Evolutionary conservation across 2,113 vertebrate genomes (phyloP).

Genomic region (Microtus montanus): DNA sequence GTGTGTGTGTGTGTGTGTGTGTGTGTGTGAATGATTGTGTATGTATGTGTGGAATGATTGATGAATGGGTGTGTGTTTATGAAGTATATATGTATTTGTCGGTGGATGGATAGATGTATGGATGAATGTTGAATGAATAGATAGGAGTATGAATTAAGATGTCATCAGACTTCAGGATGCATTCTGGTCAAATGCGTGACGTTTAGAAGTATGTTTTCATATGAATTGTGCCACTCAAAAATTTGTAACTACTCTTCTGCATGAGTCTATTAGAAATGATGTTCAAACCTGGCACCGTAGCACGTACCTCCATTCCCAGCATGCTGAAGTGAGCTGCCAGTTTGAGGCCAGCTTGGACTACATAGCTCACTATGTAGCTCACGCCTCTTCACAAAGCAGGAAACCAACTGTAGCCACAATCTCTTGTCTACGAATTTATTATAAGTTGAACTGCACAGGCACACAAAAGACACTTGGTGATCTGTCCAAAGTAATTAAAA

Average conservation of each 20-base stretch:
- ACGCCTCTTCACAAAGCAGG: background rate
- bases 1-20: no score
- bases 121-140: no score
- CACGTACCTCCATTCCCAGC: background rate
- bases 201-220: background rate
- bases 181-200: background rate
- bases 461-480: background rate
- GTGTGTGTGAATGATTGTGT: no score
- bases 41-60: no score
- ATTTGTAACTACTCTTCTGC: conserved; percentile 12
- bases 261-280: background rate
- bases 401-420: background rate
- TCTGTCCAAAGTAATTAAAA: background rate
- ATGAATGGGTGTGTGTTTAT: no score
- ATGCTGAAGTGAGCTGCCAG: background rate
- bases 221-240: background rate
- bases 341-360: background rate
- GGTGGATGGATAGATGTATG: no score
- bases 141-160: no score
- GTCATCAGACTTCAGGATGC: background rate
- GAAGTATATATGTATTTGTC: no score
- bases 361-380: background rate
- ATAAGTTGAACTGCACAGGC: background rate
- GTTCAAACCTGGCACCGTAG: background rate
- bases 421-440: background rate